phyloP scores from a whole-genome alignment of 2,113 vertebrate species.

The Cisticola juncidis region DNA sequence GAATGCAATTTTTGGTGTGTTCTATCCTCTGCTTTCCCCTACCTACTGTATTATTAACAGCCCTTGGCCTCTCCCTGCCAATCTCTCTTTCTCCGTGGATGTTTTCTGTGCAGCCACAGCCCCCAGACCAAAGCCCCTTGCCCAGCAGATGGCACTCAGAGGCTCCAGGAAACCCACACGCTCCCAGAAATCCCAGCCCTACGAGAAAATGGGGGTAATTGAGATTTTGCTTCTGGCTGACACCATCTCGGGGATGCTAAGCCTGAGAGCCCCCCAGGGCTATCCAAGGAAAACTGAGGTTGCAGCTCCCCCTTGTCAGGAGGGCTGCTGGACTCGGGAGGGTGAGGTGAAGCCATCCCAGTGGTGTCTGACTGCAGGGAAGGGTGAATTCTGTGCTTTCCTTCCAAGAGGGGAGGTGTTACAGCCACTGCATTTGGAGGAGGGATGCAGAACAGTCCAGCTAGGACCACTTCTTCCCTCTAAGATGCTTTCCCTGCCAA shows the following conservation, averaged over 20 bases:
- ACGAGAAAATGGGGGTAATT: not conserved
- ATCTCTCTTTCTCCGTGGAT: not conserved
- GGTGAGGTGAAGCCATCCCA: not conserved
- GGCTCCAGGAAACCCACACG: not conserved
- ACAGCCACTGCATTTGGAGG: not conserved
- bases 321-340: not conserved
- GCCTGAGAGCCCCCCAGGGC: not conserved
- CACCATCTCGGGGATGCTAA: not conserved
- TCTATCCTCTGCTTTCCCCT: conserved; percentile 21
- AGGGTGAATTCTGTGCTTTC: not conserved
- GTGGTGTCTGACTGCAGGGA: not conserved
- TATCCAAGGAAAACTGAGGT: not conserved
- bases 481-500: not conserved
- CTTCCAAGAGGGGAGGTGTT: not conserved
- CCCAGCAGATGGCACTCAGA: conserved; percentile 49
- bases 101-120: not conserved
- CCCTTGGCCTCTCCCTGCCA: conserved; percentile 10
- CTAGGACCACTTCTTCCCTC: not conserved
- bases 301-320: not conserved
- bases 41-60: conserved; percentile 44
- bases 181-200: not conserved
- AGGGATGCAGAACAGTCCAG: not conserved
- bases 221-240: not conserved
- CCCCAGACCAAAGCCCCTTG: not conserved
- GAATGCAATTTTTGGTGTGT: conserved; percentile 46